Evolutionary conservation across 2,888 invertebrate species (phyloP).

Genomic region (Netelia virgata): DNA sequence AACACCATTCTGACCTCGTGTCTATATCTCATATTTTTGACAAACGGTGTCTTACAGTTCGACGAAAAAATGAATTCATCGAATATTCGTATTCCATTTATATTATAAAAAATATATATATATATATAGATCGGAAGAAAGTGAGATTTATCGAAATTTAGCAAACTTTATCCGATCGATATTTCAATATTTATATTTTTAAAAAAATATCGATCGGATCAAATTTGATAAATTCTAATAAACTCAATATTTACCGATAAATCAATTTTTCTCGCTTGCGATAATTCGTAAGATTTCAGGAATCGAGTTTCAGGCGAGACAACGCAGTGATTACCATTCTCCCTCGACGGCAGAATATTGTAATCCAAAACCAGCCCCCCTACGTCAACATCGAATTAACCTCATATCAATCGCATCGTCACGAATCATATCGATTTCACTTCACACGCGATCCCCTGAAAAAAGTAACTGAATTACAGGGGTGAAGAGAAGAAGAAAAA

Average conservation of each 20-base stretch:
- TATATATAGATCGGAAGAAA: not conserved
- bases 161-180: no score
- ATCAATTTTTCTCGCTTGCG: no score
- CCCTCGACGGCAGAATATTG: not conserved
- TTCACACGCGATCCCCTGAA: not conserved
- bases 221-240: constrained; percentile 4
- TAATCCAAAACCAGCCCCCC: constrained; percentile 19
- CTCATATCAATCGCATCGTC: constrained; percentile 23
- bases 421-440: constrained; percentile 42
- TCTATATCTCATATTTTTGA: constrained; percentile 16
- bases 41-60: not conserved
- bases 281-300: not conserved
- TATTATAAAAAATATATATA: not conserved
- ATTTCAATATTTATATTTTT: not conserved
- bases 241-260: no score
- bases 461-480: constrained; percentile 45
- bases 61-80: not conserved
- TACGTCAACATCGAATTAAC: constrained; percentile 22
- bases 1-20: constrained; percentile 18
- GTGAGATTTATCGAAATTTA: not conserved
- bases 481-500: constrained; percentile 17
- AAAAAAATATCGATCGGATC: not conserved
- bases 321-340: not conserved
- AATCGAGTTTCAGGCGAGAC: constrained; percentile 5
- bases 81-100: not conserved